A percentile compares a stretch with the other conserved stretches of the same genome.
phyloP scores from a whole-genome alignment of 2,888 invertebrate genomes.

The Notocelia uddmanniana region DNA sequence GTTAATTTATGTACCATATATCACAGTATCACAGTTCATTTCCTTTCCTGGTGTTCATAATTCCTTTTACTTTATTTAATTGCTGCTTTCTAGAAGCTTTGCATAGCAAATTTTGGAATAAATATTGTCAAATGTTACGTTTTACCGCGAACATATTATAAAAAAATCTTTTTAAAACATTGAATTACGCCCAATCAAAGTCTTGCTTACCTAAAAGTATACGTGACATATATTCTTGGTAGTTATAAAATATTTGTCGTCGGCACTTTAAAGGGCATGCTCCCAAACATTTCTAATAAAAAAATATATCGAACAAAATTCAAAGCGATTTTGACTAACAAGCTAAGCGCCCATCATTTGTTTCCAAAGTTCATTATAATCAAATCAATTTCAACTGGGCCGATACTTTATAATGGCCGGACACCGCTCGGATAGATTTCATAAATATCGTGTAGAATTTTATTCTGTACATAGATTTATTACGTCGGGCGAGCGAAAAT shows the following conservation, averaged over 20 bases:
- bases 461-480: conserved; percentile 84
- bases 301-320: conserved; percentile 23
- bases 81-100: too few species aligned
- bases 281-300: conserved; percentile 10
- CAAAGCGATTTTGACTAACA: conserved; percentile 29
- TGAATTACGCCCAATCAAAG: too few species aligned
- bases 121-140: too few species aligned
- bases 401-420: conserved; percentile 58
- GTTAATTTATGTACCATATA: too few species aligned
- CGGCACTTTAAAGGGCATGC: conserved; percentile 8
- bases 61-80: too few species aligned
- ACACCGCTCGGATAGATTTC: conserved; percentile 78
- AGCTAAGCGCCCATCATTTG: conserved; percentile 43
- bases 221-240: too few species aligned
- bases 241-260: neutral
- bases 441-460: conserved; percentile 85
- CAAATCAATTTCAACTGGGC: conserved; percentile 45
- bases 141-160: too few species aligned
- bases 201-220: neutral
- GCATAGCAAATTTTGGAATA: too few species aligned
- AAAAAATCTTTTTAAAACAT: too few species aligned
- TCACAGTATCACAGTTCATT: too few species aligned
- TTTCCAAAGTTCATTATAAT: conserved; percentile 45
- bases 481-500: conserved; percentile 85
- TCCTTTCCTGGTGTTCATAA: too few species aligned